phyloP scores from a whole-genome alignment of 2,797 vertebrate species.

The Dendrocincla tyrannina region DNA sequence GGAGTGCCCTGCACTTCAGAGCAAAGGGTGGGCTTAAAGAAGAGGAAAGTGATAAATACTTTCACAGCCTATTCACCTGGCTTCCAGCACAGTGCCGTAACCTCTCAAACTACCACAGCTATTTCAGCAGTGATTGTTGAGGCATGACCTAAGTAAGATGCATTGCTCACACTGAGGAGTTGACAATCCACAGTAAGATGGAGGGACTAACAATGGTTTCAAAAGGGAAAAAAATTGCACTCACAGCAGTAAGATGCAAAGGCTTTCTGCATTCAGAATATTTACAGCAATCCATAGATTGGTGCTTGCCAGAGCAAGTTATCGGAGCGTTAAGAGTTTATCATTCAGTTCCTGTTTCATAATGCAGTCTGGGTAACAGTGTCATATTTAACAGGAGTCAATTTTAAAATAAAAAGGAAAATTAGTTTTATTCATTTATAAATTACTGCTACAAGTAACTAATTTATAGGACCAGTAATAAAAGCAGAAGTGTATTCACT shows the following conservation, averaged over 20 bases:
- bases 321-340: not conserved
- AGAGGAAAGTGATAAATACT: not conserved
- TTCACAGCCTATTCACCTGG: not conserved
- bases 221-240: not conserved
- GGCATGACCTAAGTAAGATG: not conserved
- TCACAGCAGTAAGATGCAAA: not conserved
- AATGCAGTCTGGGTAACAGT: not conserved
- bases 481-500: conserved; percentile 25
- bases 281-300: not conserved
- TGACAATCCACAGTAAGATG: not conserved
- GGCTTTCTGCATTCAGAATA: not conserved
- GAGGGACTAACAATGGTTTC: not conserved
- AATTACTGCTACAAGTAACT: conserved; percentile 19
- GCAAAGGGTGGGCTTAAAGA: not conserved
- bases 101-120: not conserved
- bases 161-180: not conserved
- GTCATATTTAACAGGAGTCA: not conserved
- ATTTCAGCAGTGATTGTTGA: not conserved
- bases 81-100: not conserved
- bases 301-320: not conserved
- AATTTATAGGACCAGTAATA: conserved; percentile 47
- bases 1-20: not conserved
- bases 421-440: conserved; percentile 35
- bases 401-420: conserved; percentile 52
- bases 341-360: not conserved